Conservation (phyloP, 2,888 invertebrate species). For the Acanthosepion esculentum region DNA sequence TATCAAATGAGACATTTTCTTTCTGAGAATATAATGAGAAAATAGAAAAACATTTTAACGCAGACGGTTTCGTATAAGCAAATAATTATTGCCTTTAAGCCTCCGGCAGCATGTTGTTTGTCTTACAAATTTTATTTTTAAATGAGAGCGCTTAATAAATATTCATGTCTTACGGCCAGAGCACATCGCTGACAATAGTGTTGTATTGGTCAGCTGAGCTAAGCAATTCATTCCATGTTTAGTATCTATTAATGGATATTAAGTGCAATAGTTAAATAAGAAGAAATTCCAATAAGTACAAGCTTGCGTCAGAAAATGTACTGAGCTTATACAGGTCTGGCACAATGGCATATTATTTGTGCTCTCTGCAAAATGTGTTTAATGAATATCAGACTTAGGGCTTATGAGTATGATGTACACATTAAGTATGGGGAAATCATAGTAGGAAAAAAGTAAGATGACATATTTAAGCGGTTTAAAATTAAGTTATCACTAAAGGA, state of each 20-base stretch:
- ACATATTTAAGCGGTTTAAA: too few species aligned
- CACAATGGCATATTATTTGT: background rate
- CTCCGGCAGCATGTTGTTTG: background rate
- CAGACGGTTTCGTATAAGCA: background rate
- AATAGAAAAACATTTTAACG: background rate
- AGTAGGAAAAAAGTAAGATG: too few species aligned
- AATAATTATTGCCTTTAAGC: background rate
- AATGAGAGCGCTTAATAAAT: background rate
- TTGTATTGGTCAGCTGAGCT: background rate
- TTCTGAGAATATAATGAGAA: background rate
- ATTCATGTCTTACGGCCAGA: background rate
- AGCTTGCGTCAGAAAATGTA: background rate
- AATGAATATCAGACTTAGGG: too few species aligned
- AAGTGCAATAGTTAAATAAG: background rate
- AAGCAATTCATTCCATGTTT: background rate
- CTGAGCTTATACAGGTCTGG: background rate
- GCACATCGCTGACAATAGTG: background rate
- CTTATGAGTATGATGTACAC: too few species aligned
- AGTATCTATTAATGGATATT: background rate
- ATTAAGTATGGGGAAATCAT: too few species aligned
- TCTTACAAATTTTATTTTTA: background rate
- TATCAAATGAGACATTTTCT: background rate
- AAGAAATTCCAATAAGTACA: background rate
- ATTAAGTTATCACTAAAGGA: too few species aligned
- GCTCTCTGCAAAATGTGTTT: too few species aligned